A percentile compares a stretch with the other conserved stretches of the same genome.
Evolutionary conservation across 2,888 invertebrate species (phyloP).

Genomic region (Gortyna flavago): DNA sequence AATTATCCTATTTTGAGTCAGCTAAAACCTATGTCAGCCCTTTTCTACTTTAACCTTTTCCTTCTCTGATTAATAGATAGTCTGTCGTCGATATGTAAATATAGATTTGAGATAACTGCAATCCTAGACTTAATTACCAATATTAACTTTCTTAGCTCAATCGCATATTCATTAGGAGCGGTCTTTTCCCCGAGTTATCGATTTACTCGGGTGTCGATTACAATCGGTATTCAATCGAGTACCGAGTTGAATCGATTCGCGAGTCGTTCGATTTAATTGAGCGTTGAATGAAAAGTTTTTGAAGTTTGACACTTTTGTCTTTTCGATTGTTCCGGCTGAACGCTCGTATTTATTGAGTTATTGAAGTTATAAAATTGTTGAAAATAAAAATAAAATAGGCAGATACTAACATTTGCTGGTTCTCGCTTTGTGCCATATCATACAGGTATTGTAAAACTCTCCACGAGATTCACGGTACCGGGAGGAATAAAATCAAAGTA

Average conservation of each 20-base stretch:
- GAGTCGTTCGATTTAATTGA: conserved; percentile 70
- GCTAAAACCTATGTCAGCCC: conserved; percentile 29
- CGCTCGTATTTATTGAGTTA: conserved; percentile 7
- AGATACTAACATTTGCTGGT: neutral
- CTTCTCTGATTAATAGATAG: conserved; percentile 47
- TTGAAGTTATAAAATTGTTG: neutral
- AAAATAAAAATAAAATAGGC: neutral
- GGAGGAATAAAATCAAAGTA: too few relatives aligned
- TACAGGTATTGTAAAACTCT: too few relatives aligned
- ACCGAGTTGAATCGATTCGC: conserved; percentile 64
- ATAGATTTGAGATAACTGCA: conserved; percentile 62
- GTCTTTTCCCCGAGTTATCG: conserved; percentile 68
- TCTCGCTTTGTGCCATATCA: neutral
- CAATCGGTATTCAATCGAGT: conserved; percentile 75
- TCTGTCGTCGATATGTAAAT: conserved; percentile 62
- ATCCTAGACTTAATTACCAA: conserved; percentile 70
- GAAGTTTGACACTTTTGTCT: conserved; percentile 68
- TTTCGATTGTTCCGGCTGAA: conserved; percentile 32
- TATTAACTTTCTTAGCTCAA: conserved; percentile 69
- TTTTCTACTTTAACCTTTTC: conserved; percentile 39
- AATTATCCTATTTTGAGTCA: conserved; percentile 32
- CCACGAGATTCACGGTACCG: too few relatives aligned
- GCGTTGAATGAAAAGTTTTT: conserved; percentile 71
- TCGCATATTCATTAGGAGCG: conserved; percentile 73
- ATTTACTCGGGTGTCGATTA: conserved; percentile 72